Evolutionary conservation across 2,888 invertebrate species (phyloP).

Genomic region (Ceraclea dissimilis): DNA sequence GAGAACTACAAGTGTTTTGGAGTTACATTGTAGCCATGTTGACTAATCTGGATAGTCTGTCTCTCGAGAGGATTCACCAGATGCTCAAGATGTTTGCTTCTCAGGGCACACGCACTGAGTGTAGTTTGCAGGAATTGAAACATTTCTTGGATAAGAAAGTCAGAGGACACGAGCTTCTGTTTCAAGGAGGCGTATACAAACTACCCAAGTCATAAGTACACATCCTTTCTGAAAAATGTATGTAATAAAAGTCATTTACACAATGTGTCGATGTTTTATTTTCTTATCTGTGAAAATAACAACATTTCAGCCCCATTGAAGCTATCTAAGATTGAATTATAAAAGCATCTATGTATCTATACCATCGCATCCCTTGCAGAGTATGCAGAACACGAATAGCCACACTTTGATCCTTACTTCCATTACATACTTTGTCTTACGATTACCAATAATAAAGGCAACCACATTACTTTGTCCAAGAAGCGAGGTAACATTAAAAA

Average conservation of each 20-base stretch:
- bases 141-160: constrained; percentile 91
- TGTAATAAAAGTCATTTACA: background rate
- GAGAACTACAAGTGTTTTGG: constrained; percentile 92
- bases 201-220: constrained; percentile 55
- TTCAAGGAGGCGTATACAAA: constrained; percentile 81
- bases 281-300: too few relatives aligned
- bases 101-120: constrained; percentile 84
- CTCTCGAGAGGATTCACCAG: constrained; percentile 87
- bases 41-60: constrained; percentile 86
- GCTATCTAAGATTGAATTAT: too few relatives aligned
- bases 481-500: too few relatives aligned
- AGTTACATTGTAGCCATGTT: constrained; percentile 96
- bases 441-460: too few relatives aligned
- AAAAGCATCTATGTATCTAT: too few relatives aligned
- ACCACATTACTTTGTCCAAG: too few relatives aligned
- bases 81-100: constrained; percentile 97
- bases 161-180: constrained; percentile 77
- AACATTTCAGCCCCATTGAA: too few relatives aligned
- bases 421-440: too few relatives aligned
- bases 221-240: background rate
- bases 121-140: constrained; percentile 78
- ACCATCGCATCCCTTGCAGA: too few relatives aligned
- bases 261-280: too few relatives aligned
- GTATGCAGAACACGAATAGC: too few relatives aligned
- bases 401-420: too few relatives aligned